Percentiles rank a stretch among this genome's conserved stretches.
Evolutionary conservation across 92 coral and sea anemone species (phyloP).

Genomic region (Epizoanthus illoricatus): DNA sequence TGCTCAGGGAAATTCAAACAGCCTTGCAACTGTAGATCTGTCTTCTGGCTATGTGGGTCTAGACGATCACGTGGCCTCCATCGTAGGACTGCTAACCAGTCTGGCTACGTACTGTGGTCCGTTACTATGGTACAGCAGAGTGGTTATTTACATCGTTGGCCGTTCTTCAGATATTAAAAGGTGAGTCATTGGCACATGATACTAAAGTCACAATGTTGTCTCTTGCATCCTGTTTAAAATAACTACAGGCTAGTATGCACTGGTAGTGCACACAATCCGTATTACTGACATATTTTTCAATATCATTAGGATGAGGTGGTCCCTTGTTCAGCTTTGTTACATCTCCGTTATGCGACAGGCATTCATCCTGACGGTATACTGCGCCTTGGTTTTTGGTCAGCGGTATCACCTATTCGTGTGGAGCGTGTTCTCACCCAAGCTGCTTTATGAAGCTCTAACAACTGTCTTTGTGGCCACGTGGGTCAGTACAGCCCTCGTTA

Average conservation of each 20-base stretch:
- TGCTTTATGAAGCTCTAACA: constrained; percentile 73
- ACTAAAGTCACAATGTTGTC: neutral
- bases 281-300: too few relatives aligned
- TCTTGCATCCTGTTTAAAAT: neutral
- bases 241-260: too few relatives aligned
- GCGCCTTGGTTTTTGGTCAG: constrained; percentile 81
- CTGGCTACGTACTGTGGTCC: constrained; percentile 89
- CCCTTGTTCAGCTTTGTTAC: constrained; percentile 69
- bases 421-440: constrained; percentile 98
- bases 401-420: constrained; percentile 98
- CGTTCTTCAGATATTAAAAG: constrained; percentile 29
- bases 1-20: constrained; percentile 89
- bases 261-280: too few relatives aligned
- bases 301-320: constrained; percentile 50
- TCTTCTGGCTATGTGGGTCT: constrained; percentile 95
- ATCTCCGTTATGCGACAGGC: constrained; percentile 69
- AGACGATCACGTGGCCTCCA: constrained; percentile 58
- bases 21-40: constrained; percentile 87
- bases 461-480: constrained; percentile 45
- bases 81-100: constrained; percentile 62
- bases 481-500: constrained; percentile 18
- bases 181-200: constrained; percentile 18
- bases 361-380: constrained; percentile 75
- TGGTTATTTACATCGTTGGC: constrained; percentile 60
- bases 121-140: constrained; percentile 75